Conservation (phyloP, 2,888 invertebrate genomes). For the Acholoe squamosa region DNA sequence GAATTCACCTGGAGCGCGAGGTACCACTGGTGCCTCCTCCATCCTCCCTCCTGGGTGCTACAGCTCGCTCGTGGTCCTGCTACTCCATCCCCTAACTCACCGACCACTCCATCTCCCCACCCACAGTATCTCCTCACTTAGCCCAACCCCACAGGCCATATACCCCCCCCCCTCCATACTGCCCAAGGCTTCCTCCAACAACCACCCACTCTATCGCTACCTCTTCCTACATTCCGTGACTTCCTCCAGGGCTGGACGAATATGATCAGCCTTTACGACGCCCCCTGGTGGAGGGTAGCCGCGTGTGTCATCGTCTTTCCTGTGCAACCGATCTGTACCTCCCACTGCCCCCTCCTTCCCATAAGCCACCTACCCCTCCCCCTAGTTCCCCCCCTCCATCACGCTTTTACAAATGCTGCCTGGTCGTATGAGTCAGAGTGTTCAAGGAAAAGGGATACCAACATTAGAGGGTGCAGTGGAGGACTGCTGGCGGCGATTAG, state of each 20-base stretch:
- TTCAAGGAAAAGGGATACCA: background rate
- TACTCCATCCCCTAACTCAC: background rate
- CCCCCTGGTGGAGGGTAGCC: background rate
- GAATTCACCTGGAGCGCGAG: conserved; percentile 22
- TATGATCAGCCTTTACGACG: background rate
- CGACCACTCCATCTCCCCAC: background rate
- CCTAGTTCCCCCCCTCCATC: background rate
- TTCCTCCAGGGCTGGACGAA: conserved; percentile 22
- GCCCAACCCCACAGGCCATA: background rate
- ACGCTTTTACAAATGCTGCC: background rate
- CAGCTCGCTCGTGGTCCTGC: background rate
- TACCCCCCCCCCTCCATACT: background rate
- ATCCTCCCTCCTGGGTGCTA: background rate
- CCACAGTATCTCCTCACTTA: background rate
- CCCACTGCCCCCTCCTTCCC: background rate
- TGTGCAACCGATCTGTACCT: background rate
- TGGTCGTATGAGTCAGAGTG: conserved; percentile 25
- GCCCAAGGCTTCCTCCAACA: background rate
- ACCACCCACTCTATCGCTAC: background rate
- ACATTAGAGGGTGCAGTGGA: background rate
- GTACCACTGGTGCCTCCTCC: background rate
- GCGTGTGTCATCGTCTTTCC: conserved; percentile 11
- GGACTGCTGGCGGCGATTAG: too few species aligned
- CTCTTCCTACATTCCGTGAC: background rate
- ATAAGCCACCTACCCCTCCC: background rate